These are phyloP conservation scores for Pelecanoides urinatrix DNA, from an alignment of 2,113 vertebrate species.

Conservation along the genomic window DNA sequence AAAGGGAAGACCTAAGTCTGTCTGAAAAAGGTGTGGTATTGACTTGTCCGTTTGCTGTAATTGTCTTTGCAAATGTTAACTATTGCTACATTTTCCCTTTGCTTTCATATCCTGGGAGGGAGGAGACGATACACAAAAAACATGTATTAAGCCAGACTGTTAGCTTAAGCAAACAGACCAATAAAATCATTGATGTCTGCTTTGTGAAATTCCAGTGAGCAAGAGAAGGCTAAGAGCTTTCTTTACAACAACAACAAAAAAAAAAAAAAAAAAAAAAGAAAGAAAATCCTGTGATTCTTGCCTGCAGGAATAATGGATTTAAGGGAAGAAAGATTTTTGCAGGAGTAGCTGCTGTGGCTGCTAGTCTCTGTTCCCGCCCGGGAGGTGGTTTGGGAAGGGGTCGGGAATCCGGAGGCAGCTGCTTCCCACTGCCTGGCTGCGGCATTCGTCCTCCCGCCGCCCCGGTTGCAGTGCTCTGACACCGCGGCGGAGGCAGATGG, in stretches of 20 bases:
- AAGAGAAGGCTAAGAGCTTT: background rate
- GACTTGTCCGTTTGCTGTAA: background rate
- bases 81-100: background rate
- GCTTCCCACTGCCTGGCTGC: background rate
- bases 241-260: too few relatives aligned
- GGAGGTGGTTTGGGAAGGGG: background rate
- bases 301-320: background rate
- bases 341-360: background rate
- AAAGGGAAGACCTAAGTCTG: background rate
- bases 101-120: background rate
- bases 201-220: background rate
- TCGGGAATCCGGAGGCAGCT: background rate
- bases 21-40: background rate
- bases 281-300: background rate
- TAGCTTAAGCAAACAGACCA: background rate
- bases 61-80: background rate
- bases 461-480: fast-evolving
- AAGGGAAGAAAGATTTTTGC: background rate
- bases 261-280: background rate
- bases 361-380: background rate
- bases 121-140: background rate
- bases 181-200: background rate
- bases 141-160: fast-evolving
- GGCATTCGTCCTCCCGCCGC: fast-evolving
- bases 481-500: background rate